A percentile compares a stretch with the other conserved stretches of the same genome.
Conservation (phyloP, 2,797 vertebrate species). For the Anguilla obscura region DNA sequence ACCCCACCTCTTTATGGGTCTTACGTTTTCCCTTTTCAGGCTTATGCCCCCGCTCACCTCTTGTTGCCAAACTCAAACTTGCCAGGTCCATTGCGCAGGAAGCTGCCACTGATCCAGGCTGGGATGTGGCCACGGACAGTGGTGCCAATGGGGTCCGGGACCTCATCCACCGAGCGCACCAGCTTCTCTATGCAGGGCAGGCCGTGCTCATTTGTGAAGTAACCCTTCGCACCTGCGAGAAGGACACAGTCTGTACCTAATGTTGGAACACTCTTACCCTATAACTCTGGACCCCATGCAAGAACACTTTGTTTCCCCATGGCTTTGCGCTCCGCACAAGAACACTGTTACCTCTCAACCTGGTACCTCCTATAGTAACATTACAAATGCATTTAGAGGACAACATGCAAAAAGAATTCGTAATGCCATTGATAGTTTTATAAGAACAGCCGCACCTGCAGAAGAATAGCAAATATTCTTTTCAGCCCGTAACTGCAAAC, state of each 20-base stretch:
- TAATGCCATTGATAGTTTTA: background rate
- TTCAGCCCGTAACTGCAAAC: background rate
- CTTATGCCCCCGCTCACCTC: conserved; percentile 67
- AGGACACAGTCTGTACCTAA: background rate
- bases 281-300: background rate
- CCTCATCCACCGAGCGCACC: conserved; percentile 77
- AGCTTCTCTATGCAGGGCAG: conserved; percentile 77
- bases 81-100: conserved; percentile 89
- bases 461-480: background rate
- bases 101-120: conserved; percentile 81
- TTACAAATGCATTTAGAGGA: background rate
- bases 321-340: background rate
- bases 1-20: background rate
- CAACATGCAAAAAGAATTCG: background rate
- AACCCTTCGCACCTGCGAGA: background rate
- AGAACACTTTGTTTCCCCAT: background rate
- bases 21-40: background rate
- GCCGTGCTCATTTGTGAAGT: conserved; percentile 41
- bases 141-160: conserved; percentile 69
- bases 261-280: background rate
- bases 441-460: background rate
- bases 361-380: background rate
- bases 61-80: conserved; percentile 92
- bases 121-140: conserved; percentile 78
- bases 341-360: no score